Base-by-base conservation (phyloP, 2,797 vertebrate species). In the Vireo griseus region DNA sequence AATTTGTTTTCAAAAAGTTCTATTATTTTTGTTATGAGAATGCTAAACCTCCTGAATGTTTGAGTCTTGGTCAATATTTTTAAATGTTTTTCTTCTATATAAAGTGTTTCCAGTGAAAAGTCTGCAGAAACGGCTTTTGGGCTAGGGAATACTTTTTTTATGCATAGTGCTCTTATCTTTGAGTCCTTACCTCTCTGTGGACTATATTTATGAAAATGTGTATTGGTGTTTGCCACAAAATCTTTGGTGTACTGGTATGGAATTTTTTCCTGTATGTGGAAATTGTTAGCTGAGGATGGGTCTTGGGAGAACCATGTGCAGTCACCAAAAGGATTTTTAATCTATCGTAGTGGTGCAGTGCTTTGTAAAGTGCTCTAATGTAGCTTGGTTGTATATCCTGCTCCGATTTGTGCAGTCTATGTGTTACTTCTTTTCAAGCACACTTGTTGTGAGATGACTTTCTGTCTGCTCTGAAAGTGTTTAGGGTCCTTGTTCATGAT, bases 11-110 rank as follows among this genome's bases (percentile, higher is more conserved):
- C 16, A 48, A 47, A 74, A 75, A 69, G 16, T 19, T 79, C 1
- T 58, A 7, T 42, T 68, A 17, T 22, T 45, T 90, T 78, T 39
- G 11, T 22, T n/a, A 50, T 1, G n/a, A 15, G 18, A 63, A 20
- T 72, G 35, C 12, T 67, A n/a, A 92, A 33, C 25, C 3, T 22
- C 14, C 6, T 29, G 6, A 57, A 31, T 28, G 7, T 39, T 74
- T 87, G 54, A 62, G 33, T 66, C 28, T 37, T 84, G 13, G 20
- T 50, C n/a, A 35, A 0, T 68, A 8, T 67, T 58, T 66, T 57
- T 7, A 0, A 44, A 39, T 2, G 0, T 63, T 50, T 63, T 61
- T 57, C 8, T 78, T 65, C 3, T 19, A 0, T 17, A 21, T 51
- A 20, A 13, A 48, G 8, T 61, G 24, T 61, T 88, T 68, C 42